These are phyloP conservation scores for Agrypnia vestita DNA, from an alignment of 1,140 invertebrate genomes.

Conservation along the genomic window DNA sequence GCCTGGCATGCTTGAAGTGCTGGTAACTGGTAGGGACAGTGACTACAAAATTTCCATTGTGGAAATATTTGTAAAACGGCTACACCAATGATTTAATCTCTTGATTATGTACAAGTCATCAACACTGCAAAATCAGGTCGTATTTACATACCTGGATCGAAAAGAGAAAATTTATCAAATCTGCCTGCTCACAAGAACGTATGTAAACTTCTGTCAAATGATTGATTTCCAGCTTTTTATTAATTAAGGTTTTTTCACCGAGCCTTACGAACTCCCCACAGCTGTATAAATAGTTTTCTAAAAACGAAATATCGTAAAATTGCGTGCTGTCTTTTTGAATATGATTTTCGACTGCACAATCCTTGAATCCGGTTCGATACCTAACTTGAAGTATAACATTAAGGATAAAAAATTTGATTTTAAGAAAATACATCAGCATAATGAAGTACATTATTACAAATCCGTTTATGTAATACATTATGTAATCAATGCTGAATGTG, in stretches of 20 bases:
- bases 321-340: background rate
- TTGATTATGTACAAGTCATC: background rate
- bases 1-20: background rate
- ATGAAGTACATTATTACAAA: background rate
- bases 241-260: background rate
- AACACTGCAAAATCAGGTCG: too few species aligned
- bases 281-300: background rate
- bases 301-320: background rate
- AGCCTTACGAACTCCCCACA: background rate
- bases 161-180: conserved; percentile 7
- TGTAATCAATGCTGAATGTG: background rate
- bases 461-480: background rate
- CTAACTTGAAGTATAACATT: background rate
- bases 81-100: background rate
- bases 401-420: background rate
- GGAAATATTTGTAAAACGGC: background rate
- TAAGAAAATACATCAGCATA: background rate
- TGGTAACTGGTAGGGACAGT: too few species aligned
- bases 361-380: background rate
- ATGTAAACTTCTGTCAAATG: conserved; percentile 3
- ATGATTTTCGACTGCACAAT: background rate
- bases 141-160: background rate
- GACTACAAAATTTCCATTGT: background rate
- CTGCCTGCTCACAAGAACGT: conserved; percentile 7
- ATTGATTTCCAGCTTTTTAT: background rate